Conservation (phyloP, 1,140 invertebrate genomes). For the Bombus confusus region DNA sequence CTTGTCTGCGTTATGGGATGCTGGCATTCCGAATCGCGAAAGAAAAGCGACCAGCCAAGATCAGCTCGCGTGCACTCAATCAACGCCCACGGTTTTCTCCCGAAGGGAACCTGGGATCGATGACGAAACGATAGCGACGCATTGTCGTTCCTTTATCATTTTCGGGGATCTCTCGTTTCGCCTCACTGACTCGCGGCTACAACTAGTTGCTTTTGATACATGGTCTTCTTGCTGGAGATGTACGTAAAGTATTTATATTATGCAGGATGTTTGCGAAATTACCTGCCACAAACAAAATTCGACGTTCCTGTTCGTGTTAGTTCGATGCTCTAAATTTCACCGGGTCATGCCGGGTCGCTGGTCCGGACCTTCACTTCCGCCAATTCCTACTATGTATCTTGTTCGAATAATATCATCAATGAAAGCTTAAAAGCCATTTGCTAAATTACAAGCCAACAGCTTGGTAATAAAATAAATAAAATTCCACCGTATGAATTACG, state of each 20-base stretch:
- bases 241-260: background rate
- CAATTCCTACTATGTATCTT: too few relatives aligned
- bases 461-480: too few relatives aligned
- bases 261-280: background rate
- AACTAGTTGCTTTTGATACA: background rate
- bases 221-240: background rate
- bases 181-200: background rate
- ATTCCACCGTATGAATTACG: too few relatives aligned
- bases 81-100: slow-evolving; percentile 24
- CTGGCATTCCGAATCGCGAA: slow-evolving; percentile 17
- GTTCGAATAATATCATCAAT: too few relatives aligned
- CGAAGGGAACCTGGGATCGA: background rate
- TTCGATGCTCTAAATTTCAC: too few relatives aligned
- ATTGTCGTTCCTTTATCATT: slow-evolving; percentile 23
- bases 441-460: too few relatives aligned
- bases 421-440: too few relatives aligned
- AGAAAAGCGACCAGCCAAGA: slow-evolving; percentile 21
- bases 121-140: slow-evolving; percentile 5
- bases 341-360: too few relatives aligned
- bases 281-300: too few relatives aligned
- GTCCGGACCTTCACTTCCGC: too few relatives aligned
- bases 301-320: too few relatives aligned
- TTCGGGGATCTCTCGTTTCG: slow-evolving; percentile 12
- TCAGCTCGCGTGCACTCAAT: slow-evolving; percentile 32
- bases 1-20: slow-evolving; percentile 25